These are phyloP conservation scores for Plecotus auritus DNA, from an alignment of 2,113 vertebrate species.

Conservation along the genomic window DNA sequence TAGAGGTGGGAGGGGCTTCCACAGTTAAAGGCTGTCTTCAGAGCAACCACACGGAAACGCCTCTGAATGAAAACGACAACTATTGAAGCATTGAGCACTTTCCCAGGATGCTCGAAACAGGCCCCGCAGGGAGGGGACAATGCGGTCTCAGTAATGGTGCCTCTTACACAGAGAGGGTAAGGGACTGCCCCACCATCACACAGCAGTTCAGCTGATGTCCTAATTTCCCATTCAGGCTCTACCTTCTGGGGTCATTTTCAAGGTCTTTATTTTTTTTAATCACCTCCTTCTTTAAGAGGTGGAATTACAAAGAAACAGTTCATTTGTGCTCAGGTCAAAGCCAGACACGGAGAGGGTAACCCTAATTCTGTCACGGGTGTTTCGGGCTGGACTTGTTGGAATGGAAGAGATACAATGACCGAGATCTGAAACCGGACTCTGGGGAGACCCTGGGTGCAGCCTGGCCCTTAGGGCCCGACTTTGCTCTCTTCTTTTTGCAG, in stretches of 20 bases:
- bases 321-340: not conserved
- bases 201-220: not conserved
- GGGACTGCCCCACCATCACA: not conserved
- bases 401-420: not conserved
- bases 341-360: rapidly evolving
- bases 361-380: not conserved
- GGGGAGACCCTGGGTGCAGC: rapidly evolving
- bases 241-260: not conserved
- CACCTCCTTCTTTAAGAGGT: not conserved
- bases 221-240: not conserved
- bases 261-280: not conserved
- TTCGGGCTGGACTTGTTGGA: not conserved
- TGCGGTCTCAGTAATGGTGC: too few species aligned
- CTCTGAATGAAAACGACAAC: not conserved
- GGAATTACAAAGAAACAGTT: not conserved
- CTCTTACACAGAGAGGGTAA: not conserved
- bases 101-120: not conserved
- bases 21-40: not conserved
- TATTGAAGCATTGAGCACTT: not conserved
- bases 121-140: not conserved
- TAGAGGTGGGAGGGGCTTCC: not conserved
- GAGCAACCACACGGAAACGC: not conserved
- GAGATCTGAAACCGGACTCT: not conserved
- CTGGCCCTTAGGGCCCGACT: not conserved
- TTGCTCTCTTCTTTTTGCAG: constrained; percentile 73